A percentile compares a stretch with the other conserved stretches of the same genome.
Evolutionary conservation across 2,113 vertebrate genomes (phyloP).

Genomic region (Rhineura floridana): DNA sequence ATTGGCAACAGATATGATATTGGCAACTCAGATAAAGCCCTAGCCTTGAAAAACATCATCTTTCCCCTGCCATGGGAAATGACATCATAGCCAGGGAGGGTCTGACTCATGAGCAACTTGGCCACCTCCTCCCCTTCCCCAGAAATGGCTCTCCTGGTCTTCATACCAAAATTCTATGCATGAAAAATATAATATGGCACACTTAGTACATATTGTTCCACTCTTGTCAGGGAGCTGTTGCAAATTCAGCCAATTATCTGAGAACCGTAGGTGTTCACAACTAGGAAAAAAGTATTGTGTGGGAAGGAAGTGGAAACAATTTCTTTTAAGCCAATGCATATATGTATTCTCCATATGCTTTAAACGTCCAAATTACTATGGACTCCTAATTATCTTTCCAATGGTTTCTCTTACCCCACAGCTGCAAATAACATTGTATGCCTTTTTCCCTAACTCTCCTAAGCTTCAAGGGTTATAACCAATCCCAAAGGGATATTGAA

Average conservation of each 20-base stretch:
- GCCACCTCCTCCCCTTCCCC: background rate
- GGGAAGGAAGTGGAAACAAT: slow-evolving; percentile 10
- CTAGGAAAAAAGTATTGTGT: slow-evolving; percentile 13
- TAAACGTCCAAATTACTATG: slow-evolving; percentile 20
- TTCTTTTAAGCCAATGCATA: slow-evolving; percentile 4
- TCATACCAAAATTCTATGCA: background rate
- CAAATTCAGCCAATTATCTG: background rate
- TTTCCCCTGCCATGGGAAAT: background rate
- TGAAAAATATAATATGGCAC: background rate
- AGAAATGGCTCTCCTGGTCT: background rate
- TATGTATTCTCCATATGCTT: slow-evolving; percentile 44
- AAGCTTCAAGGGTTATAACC: background rate
- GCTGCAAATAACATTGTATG: background rate
- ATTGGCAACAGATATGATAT: too few species aligned
- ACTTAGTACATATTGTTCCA: background rate
- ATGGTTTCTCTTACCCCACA: background rate
- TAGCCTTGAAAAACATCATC: background rate
- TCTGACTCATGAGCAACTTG: background rate
- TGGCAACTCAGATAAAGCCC: background rate
- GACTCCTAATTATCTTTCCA: slow-evolving; percentile 38
- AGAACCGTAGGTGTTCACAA: background rate
- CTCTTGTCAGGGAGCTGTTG: background rate
- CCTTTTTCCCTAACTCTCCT: background rate
- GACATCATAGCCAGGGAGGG: background rate
- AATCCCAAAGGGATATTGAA: background rate